Conservation (phyloP, 2,888 invertebrate genomes). For the Macrostomum cliftonense region DNA sequence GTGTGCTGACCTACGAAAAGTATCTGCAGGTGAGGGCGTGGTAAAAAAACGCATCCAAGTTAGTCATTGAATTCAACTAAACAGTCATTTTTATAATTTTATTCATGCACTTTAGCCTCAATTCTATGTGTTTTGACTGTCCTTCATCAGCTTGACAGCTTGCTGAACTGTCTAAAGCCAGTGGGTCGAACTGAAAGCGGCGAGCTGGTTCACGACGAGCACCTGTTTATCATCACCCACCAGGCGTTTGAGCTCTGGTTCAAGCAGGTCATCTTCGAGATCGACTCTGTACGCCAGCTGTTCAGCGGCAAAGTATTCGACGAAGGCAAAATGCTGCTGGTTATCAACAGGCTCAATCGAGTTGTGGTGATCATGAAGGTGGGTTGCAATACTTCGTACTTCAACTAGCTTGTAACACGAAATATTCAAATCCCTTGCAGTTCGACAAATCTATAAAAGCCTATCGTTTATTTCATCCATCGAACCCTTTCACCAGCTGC, state of each 20-base stretch:
- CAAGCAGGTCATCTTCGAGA: constrained; percentile 88
- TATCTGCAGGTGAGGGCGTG: constrained; percentile 48
- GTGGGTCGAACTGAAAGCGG: constrained; percentile 47
- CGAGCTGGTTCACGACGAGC: constrained; percentile 77
- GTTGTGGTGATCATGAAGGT: constrained; percentile 63
- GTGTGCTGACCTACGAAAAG: constrained; percentile 67
- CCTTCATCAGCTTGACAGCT: constrained; percentile 53
- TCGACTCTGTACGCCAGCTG: constrained; percentile 70
- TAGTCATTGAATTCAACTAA: constrained; percentile 1
- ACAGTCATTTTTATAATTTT: too few species aligned
- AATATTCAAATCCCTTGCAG: not conserved
- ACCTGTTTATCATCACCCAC: constrained; percentile 87
- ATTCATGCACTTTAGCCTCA: too few species aligned
- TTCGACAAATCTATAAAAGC: too few species aligned
- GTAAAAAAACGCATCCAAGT: not conserved
- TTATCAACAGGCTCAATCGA: constrained; percentile 70
- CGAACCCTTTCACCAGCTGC: constrained; percentile 54
- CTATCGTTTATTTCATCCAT: too few species aligned
- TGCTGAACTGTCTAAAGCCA: constrained; percentile 60
- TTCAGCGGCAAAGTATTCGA: constrained; percentile 56
- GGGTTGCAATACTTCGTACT: constrained; percentile 24
- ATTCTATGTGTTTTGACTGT: too few species aligned
- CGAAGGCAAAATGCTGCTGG: constrained; percentile 74
- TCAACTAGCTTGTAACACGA: not conserved
- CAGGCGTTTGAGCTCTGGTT: constrained; percentile 99